Conservation (phyloP, 2,888 invertebrate genomes). For the Pycnomerus fuliginosus region DNA sequence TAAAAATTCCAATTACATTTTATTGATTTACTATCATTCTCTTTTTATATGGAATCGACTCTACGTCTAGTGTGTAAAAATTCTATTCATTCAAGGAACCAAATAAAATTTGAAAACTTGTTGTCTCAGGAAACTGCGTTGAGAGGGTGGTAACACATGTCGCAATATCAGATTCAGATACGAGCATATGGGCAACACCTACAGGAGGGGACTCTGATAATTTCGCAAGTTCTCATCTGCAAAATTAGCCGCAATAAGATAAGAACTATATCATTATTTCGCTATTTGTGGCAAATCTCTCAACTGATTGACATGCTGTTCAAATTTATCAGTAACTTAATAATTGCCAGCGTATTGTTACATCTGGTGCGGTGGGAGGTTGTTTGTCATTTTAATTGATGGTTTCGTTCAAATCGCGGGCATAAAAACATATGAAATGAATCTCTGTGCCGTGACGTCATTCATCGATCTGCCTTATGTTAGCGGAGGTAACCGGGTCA, state of each 20-base stretch:
- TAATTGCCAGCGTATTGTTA: too few species aligned
- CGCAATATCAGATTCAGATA: slow-evolving; percentile 28
- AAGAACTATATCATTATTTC: too few species aligned
- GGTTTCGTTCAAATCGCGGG: too few species aligned
- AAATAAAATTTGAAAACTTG: slow-evolving; percentile 30
- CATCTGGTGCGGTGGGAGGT: too few species aligned
- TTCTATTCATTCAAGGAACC: too few species aligned
- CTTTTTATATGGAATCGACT: slow-evolving; percentile 9
- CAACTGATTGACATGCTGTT: too few species aligned
- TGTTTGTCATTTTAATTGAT: too few species aligned
- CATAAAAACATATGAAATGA: slow-evolving; percentile 22
- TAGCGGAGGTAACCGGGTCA: slow-evolving; percentile 43
- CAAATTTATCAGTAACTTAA: too few species aligned
- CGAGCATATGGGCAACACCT: slow-evolving; percentile 21
- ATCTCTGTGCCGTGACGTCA: slow-evolving; percentile 41
- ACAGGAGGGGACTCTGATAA: slow-evolving; percentile 15
- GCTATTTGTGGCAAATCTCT: too few species aligned
- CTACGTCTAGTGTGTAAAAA: slow-evolving; percentile 18
- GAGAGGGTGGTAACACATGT: slow-evolving; percentile 30
- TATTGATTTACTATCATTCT: slow-evolving; percentile 33
- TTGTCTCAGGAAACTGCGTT: slow-evolving; percentile 27
- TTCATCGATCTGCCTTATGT: slow-evolving; percentile 41
- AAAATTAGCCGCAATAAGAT: too few species aligned
- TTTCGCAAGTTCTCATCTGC: slow-evolving; percentile 3
- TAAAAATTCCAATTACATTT: slow-evolving; percentile 36